These are phyloP conservation scores for Argyresthia albistria DNA, from an alignment of 2,888 invertebrate species.

Conservation along the genomic window DNA sequence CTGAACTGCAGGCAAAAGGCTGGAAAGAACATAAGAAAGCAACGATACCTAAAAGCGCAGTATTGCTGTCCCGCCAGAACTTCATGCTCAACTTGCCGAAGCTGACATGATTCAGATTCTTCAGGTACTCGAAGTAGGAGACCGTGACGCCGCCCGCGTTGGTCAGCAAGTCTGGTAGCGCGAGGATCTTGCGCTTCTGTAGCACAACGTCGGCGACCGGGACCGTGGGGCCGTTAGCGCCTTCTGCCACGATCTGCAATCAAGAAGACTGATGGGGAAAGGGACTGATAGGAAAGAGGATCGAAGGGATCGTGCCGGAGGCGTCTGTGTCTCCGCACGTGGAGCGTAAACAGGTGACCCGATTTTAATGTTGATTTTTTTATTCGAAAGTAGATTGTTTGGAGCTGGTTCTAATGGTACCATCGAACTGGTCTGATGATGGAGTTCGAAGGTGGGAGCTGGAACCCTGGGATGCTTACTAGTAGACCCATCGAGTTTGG, in stretches of 20 bases:
- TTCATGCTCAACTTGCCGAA: slow-evolving; percentile 90
- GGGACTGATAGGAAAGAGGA: background rate
- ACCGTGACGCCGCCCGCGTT: slow-evolving; percentile 92
- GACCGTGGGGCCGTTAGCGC: slow-evolving; percentile 93
- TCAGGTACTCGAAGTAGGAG: slow-evolving; percentile 93
- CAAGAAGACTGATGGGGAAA: background rate
- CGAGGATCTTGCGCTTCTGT: slow-evolving; percentile 79
- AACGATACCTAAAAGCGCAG: slow-evolving; percentile 78
- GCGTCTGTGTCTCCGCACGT: no score
- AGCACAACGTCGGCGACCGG: slow-evolving; percentile 87
- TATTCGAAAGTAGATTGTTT: no score
- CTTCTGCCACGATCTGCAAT: slow-evolving; percentile 84
- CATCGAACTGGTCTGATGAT: no score
- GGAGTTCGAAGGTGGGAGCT: no score
- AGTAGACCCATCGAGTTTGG: no score
- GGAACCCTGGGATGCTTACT: no score
- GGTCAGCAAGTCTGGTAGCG: slow-evolving; percentile 84
- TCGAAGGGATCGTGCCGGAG: no score
- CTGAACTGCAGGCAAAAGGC: no score
- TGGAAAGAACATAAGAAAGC: background rate
- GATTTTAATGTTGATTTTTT: no score
- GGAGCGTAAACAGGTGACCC: no score
- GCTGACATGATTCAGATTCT: slow-evolving; percentile 91
- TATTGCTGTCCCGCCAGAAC: slow-evolving; percentile 89
- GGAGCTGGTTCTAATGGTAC: no score